Evolutionary conservation across 2,797 vertebrate genomes (phyloP).

Genomic region (Coregonus ussuriensis): DNA sequence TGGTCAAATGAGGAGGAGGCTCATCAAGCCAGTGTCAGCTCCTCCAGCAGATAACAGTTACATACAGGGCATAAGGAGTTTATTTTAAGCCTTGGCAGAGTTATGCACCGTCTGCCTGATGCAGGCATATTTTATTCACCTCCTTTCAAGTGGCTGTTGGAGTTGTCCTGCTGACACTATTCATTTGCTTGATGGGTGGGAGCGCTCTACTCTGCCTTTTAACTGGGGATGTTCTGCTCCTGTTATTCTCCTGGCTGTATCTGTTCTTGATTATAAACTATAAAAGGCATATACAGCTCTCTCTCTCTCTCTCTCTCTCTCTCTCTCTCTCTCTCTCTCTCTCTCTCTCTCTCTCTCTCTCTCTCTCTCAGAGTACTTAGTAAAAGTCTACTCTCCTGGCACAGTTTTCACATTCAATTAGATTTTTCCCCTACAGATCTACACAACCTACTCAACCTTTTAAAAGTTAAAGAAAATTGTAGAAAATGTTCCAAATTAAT

Average conservation of each 20-base stretch:
- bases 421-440: too few species aligned
- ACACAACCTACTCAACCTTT: too few species aligned
- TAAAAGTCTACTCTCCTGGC: too few species aligned
- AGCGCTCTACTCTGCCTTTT: conserved; percentile 41
- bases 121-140: conserved; percentile 64
- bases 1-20: conserved; percentile 12
- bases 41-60: conserved; percentile 21
- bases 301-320: too few species aligned
- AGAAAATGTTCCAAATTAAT: too few species aligned
- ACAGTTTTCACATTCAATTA: too few species aligned
- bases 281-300: neutral
- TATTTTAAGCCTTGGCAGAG: conserved; percentile 60
- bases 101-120: conserved; percentile 43
- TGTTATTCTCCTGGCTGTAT: conserved; percentile 30
- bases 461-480: too few species aligned
- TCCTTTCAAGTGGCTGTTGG: conserved; percentile 51
- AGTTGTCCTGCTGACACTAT: conserved; percentile 43
- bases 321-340: too few species aligned
- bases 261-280: conserved; percentile 34
- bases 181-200: conserved; percentile 52
- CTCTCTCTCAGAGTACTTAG: too few species aligned
- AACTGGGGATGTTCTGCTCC: conserved; percentile 43
- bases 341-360: too few species aligned
- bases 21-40: conserved; percentile 8
- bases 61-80: conserved; percentile 29